Base-by-base conservation (phyloP, 2,797 vertebrate species). In the Silurus aristotelis region DNA sequence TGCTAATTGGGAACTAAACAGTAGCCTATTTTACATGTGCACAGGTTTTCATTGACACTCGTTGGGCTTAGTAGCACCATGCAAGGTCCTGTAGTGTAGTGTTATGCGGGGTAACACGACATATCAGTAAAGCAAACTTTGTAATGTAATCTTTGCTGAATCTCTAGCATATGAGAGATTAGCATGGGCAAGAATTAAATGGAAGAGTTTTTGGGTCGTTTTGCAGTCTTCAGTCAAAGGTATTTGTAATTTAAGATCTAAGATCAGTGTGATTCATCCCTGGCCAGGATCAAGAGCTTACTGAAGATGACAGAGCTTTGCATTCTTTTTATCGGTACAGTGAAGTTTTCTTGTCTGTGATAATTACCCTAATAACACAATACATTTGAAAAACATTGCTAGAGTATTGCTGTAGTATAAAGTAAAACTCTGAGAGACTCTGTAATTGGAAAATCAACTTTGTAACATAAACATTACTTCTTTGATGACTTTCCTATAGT, bases 171-270 rank as follows among this genome's bases (percentile, higher is more conserved):
- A 48, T 15, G 43, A 1, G 31, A 43, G 76, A 78, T 22, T 61
- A 61, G 76, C 58, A 61, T 14, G 20, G 20, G 19, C 61, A 80
- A 27, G 61, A 48, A 48, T 56, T 25, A 2, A 61, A 61, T 61
- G 58, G 17, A 78, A 43, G 20, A 17, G 55, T 25, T 78, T 78
- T 38, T 43, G 17, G 60, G 75, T 22, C 22, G 27, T 31, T 27
- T 77, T 77, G 75, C 27, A 60, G 75, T 17, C 52, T 76, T 76
- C 17, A 58, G 71, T 46, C 17, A 73, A 25, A 14, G 22, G 55
- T 60, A 22, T 77, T 61, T 78, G 56, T 60, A 43, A 78, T 43
- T 77, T 78, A 46, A 63, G 31, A 31, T 79, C 58, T n/a, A 46
- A 79, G 38, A 63, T 79, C 31, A 63, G 58, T 79, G 38, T 63